Evolutionary conservation across 2,113 vertebrate genomes (phyloP).

Genomic region (Desmodus rotundus): DNA sequence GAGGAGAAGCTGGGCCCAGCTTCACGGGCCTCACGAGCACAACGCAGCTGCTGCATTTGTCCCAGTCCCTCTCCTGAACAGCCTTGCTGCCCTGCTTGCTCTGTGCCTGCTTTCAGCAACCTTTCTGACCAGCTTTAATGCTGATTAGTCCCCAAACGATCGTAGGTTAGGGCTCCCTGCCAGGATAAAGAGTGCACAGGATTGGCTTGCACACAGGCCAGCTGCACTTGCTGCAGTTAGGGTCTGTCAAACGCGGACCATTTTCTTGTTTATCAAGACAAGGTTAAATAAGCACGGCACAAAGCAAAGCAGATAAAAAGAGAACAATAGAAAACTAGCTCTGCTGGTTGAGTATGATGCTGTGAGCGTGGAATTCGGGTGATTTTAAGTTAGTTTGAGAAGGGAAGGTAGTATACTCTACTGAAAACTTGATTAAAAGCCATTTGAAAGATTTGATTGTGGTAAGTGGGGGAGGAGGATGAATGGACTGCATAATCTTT

Average conservation of each 20-base stretch:
- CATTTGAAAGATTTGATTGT: not conserved
- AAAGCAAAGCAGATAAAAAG: not conserved
- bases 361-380: not conserved
- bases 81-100: not conserved
- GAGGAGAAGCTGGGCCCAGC: not conserved
- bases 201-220: slow-evolving; percentile 69
- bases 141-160: slow-evolving; percentile 75
- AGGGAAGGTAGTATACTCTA: not conserved
- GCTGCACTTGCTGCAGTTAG: slow-evolving; percentile 73
- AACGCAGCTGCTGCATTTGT: not conserved
- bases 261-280: slow-evolving; percentile 50
- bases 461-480: not conserved
- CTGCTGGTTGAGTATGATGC: not conserved
- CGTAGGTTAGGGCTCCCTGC: slow-evolving; percentile 73
- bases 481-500: not conserved
- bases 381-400: slow-evolving; percentile 17
- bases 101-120: slow-evolving; percentile 51
- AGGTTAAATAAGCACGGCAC: slow-evolving; percentile 53
- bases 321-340: not conserved
- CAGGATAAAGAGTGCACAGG: slow-evolving; percentile 73
- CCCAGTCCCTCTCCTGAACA: not conserved
- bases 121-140: slow-evolving; percentile 67
- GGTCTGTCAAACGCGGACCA: slow-evolving; percentile 59
- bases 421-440: slow-evolving; percentile 23
- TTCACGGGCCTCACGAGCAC: not conserved